Evolutionary conservation across 1,140 invertebrate species (phyloP).

Genomic region (Nephila pilipes): DNA sequence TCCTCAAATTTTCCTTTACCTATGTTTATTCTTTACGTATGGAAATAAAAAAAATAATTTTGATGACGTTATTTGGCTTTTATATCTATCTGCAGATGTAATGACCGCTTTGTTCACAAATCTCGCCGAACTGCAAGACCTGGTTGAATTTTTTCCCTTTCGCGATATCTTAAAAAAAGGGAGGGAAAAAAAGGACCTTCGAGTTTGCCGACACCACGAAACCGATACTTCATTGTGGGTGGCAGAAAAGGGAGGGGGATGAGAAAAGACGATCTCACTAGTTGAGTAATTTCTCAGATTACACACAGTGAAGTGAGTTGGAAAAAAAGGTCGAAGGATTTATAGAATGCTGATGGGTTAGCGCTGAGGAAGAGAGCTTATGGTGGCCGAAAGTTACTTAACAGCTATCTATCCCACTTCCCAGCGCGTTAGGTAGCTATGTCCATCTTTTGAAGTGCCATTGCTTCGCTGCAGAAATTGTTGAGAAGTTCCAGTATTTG

Average conservation of each 20-base stretch:
- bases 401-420: conserved; percentile 2
- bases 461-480: not conserved
- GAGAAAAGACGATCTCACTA: not conserved
- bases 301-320: not conserved
- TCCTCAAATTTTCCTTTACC: no score
- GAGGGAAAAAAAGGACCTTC: not conserved
- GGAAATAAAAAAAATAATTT: no score
- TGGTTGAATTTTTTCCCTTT: not conserved
- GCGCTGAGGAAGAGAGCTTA: not conserved
- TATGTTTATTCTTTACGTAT: no score
- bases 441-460: conserved; percentile 20
- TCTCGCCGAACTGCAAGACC: not conserved
- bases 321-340: conserved; percentile 4
- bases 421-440: not conserved
- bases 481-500: not conserved
- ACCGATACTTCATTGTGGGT: not conserved
- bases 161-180: not conserved
- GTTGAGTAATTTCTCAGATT: conserved; percentile 35
- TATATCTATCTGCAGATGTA: no score
- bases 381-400: not conserved
- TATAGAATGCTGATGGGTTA: conserved; percentile 3
- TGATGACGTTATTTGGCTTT: no score
- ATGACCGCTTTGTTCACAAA: not conserved
- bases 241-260: not conserved
- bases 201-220: not conserved